Evolutionary conservation across 23 tunicate genomes (phyloP).

Genomic region (Trididemnum miniatum): DNA sequence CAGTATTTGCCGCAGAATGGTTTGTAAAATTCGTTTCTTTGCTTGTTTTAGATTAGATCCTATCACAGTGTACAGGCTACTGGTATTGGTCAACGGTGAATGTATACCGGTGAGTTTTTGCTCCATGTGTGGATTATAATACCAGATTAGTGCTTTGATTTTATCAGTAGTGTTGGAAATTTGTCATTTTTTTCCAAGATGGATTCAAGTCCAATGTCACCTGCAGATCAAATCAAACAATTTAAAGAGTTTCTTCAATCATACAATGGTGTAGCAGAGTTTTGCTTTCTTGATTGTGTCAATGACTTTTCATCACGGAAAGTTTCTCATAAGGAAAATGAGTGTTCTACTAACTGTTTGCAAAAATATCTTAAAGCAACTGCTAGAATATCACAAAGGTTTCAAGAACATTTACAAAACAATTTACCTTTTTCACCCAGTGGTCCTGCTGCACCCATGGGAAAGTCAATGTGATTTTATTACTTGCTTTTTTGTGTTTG

Average conservation of each 20-base stretch:
- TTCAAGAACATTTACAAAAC: slow-evolving; percentile 84
- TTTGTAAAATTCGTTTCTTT: too few species aligned
- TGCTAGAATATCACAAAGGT: slow-evolving; percentile 76
- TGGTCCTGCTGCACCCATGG: background rate
- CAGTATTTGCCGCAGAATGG: too few species aligned
- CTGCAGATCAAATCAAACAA: slow-evolving; percentile 53
- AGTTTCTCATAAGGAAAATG: slow-evolving; percentile 60
- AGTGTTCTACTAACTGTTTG: slow-evolving; percentile 66
- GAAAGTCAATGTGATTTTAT: background rate
- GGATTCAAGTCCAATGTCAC: slow-evolving; percentile 7
- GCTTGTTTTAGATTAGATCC: too few species aligned
- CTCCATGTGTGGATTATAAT: too few species aligned
- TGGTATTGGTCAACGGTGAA: too few species aligned
- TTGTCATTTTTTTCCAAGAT: too few species aligned
- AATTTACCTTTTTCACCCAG: slow-evolving; percentile 41
- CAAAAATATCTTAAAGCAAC: slow-evolving; percentile 82
- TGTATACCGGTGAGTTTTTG: too few species aligned
- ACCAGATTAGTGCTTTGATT: too few species aligned
- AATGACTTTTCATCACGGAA: slow-evolving; percentile 87
- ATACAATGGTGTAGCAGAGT: slow-evolving; percentile 86
- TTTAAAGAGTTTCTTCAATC: slow-evolving; percentile 92
- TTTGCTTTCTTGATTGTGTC: slow-evolving; percentile 93
- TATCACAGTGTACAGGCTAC: too few species aligned
- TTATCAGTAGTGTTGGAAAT: too few species aligned
- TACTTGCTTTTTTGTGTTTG: background rate